Percentiles rank a stretch among this genome's conserved stretches.
Conservation (phyloP, 2,888 invertebrate genomes). For the Ochropleura plecta region DNA sequence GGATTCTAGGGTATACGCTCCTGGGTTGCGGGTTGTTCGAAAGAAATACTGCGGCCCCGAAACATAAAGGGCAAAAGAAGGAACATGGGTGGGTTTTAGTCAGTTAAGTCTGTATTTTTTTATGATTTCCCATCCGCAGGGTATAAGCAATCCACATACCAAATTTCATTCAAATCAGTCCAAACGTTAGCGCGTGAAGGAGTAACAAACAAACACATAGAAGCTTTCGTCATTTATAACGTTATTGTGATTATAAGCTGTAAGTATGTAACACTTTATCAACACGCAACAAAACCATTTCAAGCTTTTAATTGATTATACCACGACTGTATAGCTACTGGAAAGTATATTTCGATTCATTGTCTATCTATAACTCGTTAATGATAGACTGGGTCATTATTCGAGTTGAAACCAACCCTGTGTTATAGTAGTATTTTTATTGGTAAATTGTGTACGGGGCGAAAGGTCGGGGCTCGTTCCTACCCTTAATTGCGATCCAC, state of each 20-base stretch:
- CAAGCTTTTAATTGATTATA: conserved; percentile 11
- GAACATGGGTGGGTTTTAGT: no score
- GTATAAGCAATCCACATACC: no score
- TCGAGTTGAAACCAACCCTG: conserved; percentile 36
- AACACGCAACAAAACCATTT: conserved; percentile 21
- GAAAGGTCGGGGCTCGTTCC: conserved; percentile 66
- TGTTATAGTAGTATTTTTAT: conserved; percentile 58
- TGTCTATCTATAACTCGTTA: conserved; percentile 21
- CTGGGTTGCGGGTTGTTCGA: no score
- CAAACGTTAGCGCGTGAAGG: no score
- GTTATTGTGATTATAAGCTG: background rate
- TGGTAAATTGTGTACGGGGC: conserved; percentile 56
- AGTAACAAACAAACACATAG: no score
- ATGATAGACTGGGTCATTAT: conserved; percentile 39
- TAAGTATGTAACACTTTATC: conserved; percentile 7
- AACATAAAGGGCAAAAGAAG: no score
- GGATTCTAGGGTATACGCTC: no score
- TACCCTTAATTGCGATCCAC: conserved; percentile 73
- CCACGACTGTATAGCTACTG: background rate
- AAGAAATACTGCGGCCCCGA: no score
- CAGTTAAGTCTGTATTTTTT: no score
- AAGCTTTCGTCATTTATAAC: no score
- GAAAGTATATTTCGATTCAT: conserved; percentile 15
- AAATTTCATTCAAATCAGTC: no score
- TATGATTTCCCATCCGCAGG: no score